These are phyloP conservation scores for Cyrtonyx montezumae DNA, from an alignment of 2,113 vertebrate species.

Conservation along the genomic window DNA sequence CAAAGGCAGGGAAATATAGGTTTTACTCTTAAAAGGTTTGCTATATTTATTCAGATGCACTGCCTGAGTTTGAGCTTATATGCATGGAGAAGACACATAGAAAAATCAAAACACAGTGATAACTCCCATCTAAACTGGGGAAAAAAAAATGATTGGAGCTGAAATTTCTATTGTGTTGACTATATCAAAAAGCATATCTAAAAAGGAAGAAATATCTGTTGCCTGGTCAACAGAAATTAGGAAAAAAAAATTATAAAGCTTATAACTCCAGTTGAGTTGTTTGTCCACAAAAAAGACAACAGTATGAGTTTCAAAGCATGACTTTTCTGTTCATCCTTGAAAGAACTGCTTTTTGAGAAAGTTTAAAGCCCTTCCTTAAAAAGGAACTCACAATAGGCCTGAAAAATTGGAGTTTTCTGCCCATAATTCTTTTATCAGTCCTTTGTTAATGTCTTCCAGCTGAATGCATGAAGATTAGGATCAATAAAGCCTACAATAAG, in stretches of 20 bases:
- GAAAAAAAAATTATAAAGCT: neutral
- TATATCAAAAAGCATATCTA: neutral
- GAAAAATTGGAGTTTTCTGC: neutral
- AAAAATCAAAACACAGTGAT: neutral
- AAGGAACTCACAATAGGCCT: neutral
- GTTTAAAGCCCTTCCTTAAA: neutral
- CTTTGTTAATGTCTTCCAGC: slow-evolving; percentile 16
- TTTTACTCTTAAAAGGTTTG: neutral
- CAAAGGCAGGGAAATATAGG: neutral
- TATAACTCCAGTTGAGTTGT: neutral
- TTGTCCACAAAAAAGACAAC: neutral
- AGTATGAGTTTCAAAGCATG: neutral
- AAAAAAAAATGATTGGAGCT: neutral
- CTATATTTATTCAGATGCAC: neutral
- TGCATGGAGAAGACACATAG: neutral
- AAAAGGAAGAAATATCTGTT: neutral
- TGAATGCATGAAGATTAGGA: neutral
- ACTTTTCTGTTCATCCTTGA: neutral
- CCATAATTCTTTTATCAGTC: neutral
- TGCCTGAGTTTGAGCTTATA: neutral
- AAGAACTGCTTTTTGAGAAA: neutral
- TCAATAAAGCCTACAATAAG: slow-evolving; percentile 29
- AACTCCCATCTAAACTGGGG: neutral
- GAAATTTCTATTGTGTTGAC: neutral
- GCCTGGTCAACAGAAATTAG: neutral